phyloP scores from a whole-genome alignment of 2,113 vertebrate genomes.

The Callionymus lyra region DNA sequence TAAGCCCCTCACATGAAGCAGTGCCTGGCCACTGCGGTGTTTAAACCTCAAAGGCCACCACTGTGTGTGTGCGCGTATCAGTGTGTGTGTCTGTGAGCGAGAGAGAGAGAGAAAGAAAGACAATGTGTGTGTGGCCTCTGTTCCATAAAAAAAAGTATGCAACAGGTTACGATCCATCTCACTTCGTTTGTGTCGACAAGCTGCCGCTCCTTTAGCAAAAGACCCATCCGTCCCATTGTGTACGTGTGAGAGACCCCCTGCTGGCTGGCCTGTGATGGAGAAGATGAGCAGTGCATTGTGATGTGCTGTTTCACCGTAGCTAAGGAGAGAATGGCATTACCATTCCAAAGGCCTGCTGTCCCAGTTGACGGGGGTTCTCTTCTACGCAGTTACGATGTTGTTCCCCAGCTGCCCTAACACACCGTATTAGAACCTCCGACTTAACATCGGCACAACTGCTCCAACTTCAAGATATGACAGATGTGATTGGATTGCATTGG shows the following conservation, averaged over 20 bases:
- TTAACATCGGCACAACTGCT: not conserved
- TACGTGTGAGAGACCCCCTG: conserved; percentile 26
- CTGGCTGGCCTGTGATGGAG: conserved; percentile 19
- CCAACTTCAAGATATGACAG: no score
- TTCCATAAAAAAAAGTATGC: conserved; percentile 24
- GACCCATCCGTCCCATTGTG: conserved; percentile 14
- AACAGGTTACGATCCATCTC: conserved; percentile 39
- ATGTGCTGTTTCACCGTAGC: conserved; percentile 44
- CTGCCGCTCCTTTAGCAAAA: conserved; percentile 11
- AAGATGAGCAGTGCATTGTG: conserved; percentile 59
- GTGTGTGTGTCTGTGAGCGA: conserved; percentile 14
- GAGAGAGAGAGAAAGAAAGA: no score
- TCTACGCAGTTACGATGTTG: conserved; percentile 6
- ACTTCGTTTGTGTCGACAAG: conserved; percentile 23
- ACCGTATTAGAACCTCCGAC: not conserved
- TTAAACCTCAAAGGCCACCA: conserved; percentile 35
- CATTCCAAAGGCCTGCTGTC: conserved; percentile 52
- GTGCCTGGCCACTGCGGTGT: conserved; percentile 40
- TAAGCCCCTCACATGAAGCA: conserved; percentile 45
- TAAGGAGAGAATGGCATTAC: conserved; percentile 57
- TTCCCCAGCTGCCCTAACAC: conserved; percentile 21
- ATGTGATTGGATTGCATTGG: no score
- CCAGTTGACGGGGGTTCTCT: conserved; percentile 16
- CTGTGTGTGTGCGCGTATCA: conserved; percentile 13
- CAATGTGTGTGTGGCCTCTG: conserved; percentile 29